Base-by-base conservation (phyloP, 2,888 invertebrate species). In the Desoria tigrina region DNA sequence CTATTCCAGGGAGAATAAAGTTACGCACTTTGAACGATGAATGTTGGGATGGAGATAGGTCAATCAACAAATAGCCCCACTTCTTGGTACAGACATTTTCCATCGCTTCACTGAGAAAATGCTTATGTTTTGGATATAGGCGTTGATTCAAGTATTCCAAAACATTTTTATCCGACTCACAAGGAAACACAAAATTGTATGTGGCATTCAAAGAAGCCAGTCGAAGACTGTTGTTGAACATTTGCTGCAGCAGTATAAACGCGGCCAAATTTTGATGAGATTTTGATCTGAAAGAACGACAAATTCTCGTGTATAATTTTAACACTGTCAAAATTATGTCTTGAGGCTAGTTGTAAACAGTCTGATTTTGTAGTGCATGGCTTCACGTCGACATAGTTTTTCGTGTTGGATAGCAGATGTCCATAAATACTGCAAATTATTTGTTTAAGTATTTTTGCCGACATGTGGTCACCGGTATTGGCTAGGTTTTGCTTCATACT, bases 41-140 rank as follows among this genome's bases (percentile, higher is more conserved):
- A n/a, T 45, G 45, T 6, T 21, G 21, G n/a, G 6, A 6, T 18
- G 45, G 45, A 21, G 45, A 45, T 3, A 3, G 16, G n/a, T 45
- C 45, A 45, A 45, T 45, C 16, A 45, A 45, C 21, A 45, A 45
- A 45, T 18, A 45, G 6, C 45, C n/a, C n/a, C 16, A 45, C 16
- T 16, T 16, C 9, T 9, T 21, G 6, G 6, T 45, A 6, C 9
- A 16, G 16, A 6, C n/a, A 21, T 45, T n/a, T 45, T 45, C 45
- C 45, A 45, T 45, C 9, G n/a, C 16, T 45, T 45, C 45, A 6
- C 45, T 45, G 6, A 45, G 16, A 45, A 45, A 45, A 21, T 45
- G 16, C 21, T 45, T 45, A 4, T 6, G 4, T 45, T 16, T 18
- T 11, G 45, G n/a, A 21, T 9, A 45, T 9, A 45, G 21, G 6